A percentile compares a stretch with the other conserved stretches of the same genome.
Evolutionary conservation across 2,797 vertebrate genomes (phyloP).

Genomic region (Distichodus sexfasciatus): DNA sequence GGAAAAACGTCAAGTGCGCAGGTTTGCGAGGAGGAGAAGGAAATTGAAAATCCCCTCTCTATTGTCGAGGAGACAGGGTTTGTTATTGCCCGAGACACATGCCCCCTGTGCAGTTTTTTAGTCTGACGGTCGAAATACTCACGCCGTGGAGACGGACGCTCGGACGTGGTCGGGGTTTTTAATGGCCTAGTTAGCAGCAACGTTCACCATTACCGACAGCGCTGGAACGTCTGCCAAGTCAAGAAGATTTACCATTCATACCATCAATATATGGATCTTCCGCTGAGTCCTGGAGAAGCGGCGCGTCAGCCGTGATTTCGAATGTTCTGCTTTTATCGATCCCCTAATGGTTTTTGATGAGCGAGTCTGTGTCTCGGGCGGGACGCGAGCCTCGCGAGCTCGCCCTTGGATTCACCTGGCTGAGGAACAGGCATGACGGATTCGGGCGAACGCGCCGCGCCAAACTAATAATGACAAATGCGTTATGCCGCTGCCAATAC

Average conservation of each 20-base stretch:
- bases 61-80: slow-evolving; percentile 47
- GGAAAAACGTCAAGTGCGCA: slow-evolving; percentile 66
- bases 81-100: slow-evolving; percentile 51
- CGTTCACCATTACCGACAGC: slow-evolving; percentile 28
- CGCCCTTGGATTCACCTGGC: slow-evolving; percentile 31
- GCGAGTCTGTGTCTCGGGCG: slow-evolving; percentile 53
- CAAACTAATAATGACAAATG: slow-evolving; percentile 41
- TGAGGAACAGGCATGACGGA: slow-evolving; percentile 2
- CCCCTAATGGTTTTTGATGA: slow-evolving; percentile 62
- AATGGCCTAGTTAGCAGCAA: slow-evolving; percentile 50
- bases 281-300: slow-evolving; percentile 42
- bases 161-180: slow-evolving; percentile 56
- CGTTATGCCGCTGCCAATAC: slow-evolving; percentile 34
- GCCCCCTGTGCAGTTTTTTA: slow-evolving; percentile 52
- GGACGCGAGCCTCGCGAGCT: slow-evolving; percentile 47
- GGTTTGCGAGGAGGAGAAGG: slow-evolving; percentile 50
- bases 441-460: not conserved
- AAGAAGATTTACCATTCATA: not conserved
- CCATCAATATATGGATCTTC: slow-evolving; percentile 59
- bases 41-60: slow-evolving; percentile 57
- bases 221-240: slow-evolving; percentile 5
- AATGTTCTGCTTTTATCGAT: slow-evolving; percentile 63
- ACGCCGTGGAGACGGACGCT: slow-evolving; percentile 54
- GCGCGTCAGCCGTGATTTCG: slow-evolving; percentile 51
- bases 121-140: slow-evolving; percentile 65